Conservation (phyloP, 2,888 invertebrate genomes). For the Luffia ferchaultella region DNA sequence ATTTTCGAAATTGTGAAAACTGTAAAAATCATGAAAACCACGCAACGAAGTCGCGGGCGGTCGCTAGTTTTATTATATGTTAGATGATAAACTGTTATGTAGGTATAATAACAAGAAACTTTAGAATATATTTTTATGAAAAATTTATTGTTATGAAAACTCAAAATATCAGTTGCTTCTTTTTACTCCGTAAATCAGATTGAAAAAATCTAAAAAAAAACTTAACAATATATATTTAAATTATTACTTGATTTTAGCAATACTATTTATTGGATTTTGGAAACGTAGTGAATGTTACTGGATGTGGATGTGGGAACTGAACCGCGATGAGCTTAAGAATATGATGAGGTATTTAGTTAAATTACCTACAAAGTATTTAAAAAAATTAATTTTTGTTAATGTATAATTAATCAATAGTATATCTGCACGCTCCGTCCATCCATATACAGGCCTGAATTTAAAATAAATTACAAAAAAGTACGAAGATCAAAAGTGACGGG, state of each 20-base stretch:
- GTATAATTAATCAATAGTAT: neutral
- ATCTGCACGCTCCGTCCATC: neutral
- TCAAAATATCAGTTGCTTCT: too few species aligned
- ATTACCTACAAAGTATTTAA: neutral
- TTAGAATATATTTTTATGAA: too few species aligned
- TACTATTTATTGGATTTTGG: conserved; percentile 16
- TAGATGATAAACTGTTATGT: too few species aligned
- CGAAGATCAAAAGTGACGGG: conserved; percentile 5
- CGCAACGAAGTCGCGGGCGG: too few species aligned
- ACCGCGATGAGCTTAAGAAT: conserved; percentile 10
- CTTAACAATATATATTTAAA: neutral
- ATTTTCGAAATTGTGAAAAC: too few species aligned
- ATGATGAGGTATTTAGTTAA: conserved; percentile 2
- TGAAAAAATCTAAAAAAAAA: too few species aligned
- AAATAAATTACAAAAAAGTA: conserved; percentile 2
- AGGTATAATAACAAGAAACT: too few species aligned
- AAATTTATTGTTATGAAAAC: too few species aligned
- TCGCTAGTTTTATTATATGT: too few species aligned
- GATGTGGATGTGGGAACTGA: conserved; percentile 21
- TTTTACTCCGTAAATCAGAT: too few species aligned
- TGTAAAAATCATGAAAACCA: too few species aligned
- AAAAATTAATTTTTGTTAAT: too few species aligned
- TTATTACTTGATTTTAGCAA: conserved; percentile 7
- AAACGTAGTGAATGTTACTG: conserved; percentile 16
- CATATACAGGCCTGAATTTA: conserved; percentile 6